phyloP scores from a whole-genome alignment of 2,888 invertebrate species.

The Allacma fusca region DNA sequence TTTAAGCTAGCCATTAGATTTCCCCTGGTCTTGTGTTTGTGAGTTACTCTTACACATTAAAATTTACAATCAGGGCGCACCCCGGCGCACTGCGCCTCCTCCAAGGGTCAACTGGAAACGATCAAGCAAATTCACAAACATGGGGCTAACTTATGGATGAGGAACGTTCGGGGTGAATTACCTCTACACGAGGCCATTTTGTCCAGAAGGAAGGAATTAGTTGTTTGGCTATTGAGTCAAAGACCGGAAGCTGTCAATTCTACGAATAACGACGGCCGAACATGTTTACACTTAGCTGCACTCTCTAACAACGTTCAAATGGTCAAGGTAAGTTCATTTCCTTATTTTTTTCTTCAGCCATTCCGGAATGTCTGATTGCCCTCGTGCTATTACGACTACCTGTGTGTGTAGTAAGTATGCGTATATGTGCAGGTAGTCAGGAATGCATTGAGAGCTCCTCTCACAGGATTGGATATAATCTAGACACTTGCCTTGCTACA shows the following conservation, averaged over 20 bases:
- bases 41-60: too few species aligned
- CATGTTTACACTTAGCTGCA: constrained; percentile 92
- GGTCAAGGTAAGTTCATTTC: constrained; percentile 73
- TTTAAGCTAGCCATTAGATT: too few species aligned
- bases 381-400: not conserved
- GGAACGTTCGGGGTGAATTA: constrained; percentile 92
- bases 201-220: constrained; percentile 86
- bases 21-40: too few species aligned
- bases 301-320: constrained; percentile 92
- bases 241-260: constrained; percentile 84
- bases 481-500: not conserved
- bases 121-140: constrained; percentile 77
- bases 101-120: constrained; percentile 92
- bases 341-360: not conserved
- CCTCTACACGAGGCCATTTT: constrained; percentile 96
- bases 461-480: too few species aligned
- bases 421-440: too few species aligned
- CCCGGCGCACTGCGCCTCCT: constrained; percentile 93
- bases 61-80: too few species aligned
- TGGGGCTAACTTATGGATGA: constrained; percentile 89
- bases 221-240: constrained; percentile 85
- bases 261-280: constrained; percentile 91
- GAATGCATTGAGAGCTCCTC: too few species aligned
- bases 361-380: not conserved
- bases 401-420: too few species aligned